Conservation (phyloP, 2,113 vertebrate species). For the Eclectus roratus region DNA sequence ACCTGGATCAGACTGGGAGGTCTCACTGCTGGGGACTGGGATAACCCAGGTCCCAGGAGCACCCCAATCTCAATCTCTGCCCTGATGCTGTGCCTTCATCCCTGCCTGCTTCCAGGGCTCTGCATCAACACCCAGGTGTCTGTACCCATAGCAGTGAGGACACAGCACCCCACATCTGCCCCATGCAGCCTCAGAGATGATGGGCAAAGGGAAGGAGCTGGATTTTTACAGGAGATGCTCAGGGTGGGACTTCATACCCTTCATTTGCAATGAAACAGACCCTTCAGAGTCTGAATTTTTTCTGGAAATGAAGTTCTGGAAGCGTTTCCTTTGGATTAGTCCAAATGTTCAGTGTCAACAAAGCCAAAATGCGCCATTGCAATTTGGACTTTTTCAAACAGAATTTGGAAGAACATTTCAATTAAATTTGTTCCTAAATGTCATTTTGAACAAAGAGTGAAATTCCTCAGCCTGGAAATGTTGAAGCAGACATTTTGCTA, state of each 20-base stretch:
- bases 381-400: slow-evolving; percentile 45
- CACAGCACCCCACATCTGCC: neutral
- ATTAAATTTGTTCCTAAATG: slow-evolving; percentile 46
- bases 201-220: neutral
- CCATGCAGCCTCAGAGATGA: neutral
- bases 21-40: fast-evolving
- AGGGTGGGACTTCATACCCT: neutral
- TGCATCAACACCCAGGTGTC: neutral
- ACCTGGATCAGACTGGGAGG: neutral
- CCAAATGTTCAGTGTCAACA: slow-evolving; percentile 46
- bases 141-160: neutral
- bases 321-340: slow-evolving; percentile 12
- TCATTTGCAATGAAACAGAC: slow-evolving; percentile 17
- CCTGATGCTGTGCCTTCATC: neutral
- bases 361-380: slow-evolving; percentile 11
- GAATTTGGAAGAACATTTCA: slow-evolving; percentile 8
- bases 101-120: neutral
- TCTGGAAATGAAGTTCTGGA: slow-evolving; percentile 21
- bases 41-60: too few relatives aligned
- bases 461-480: slow-evolving; percentile 36
- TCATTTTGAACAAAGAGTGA: slow-evolving; percentile 50
- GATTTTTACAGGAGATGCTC: neutral
- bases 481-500: slow-evolving; percentile 46
- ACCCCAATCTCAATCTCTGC: neutral
- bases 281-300: neutral